A percentile compares a stretch with the other conserved stretches of the same genome.
phyloP scores from a whole-genome alignment of 2,888 invertebrate species.

The Metalampra italica region DNA sequence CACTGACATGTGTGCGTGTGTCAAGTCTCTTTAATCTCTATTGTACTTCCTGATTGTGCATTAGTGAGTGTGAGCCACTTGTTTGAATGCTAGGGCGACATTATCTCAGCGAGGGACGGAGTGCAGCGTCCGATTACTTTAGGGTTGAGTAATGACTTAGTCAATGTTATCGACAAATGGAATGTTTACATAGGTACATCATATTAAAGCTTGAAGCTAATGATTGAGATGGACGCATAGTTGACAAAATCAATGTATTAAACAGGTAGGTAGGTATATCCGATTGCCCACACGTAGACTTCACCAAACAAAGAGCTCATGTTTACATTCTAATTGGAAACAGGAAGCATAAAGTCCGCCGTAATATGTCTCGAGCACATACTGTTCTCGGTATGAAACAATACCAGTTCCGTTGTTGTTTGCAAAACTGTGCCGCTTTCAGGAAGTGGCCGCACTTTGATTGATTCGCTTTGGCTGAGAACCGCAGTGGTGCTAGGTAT shows the following conservation, averaged over 20 bases:
- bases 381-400: constrained; percentile 71
- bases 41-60: constrained; percentile 74
- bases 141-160: constrained; percentile 41
- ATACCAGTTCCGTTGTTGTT: constrained; percentile 74
- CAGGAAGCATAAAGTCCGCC: constrained; percentile 70
- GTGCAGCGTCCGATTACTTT: constrained; percentile 76
- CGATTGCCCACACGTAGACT: constrained; percentile 9
- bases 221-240: not conserved
- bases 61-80: constrained; percentile 73
- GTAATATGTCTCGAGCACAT: constrained; percentile 61
- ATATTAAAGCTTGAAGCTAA: no score
- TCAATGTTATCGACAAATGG: constrained; percentile 41
- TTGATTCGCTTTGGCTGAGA: constrained; percentile 25
- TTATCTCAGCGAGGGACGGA: constrained; percentile 74
- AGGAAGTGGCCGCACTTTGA: constrained; percentile 60
- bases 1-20: constrained; percentile 55
- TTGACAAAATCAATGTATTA: not conserved
- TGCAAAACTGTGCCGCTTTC: constrained; percentile 66
- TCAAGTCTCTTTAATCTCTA: constrained; percentile 73
- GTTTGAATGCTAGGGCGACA: constrained; percentile 77
- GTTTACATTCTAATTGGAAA: constrained; percentile 73
- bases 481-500: constrained; percentile 23
- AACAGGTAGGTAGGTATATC: not conserved
- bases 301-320: constrained; percentile 45
- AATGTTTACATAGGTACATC: not conserved